Evolutionary conservation across 2,888 invertebrate species (phyloP), one percentile per base, ranked within the genome.

Genomic region (Gymnoscelis rufifasciata): DNA sequence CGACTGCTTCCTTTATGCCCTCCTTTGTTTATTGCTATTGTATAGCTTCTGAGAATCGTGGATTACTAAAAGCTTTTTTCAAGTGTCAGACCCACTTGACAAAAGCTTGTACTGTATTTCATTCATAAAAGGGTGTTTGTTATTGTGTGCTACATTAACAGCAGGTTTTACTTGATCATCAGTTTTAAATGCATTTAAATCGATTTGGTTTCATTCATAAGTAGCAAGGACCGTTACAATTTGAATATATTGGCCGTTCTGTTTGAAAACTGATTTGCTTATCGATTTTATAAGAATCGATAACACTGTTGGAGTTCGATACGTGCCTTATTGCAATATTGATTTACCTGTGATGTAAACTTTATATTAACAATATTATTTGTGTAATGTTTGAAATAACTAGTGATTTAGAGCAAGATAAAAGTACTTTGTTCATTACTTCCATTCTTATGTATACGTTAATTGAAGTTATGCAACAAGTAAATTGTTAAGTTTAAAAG

Each of bases 201-300:
- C 39, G 31, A 45, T 51, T 42, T 46, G 24, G 39, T 45, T 52
- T 40, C 15, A 24, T 55, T 45, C 30, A 31, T 51, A 55, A 55
- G 56, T 53, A 52, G 38, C 19, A 30, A 39, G 31, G 29, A 43
- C 58, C 60, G 62, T 61, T 62, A 53, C 33, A n/a, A 26, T 59
- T 56, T 52, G 44, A 53, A 56, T 57, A 53, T 33, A 43, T 52
- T 39, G 41, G 43, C 14, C 41, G 51, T 52, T 55, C 41, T 43
- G 28, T 35, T 36, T 41, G 56, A 57, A 58, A 49, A 57, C 58
- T 57, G 40, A 43, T 44, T 49, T 26, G 27, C 31, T 49, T 54
- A 54, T 56, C 54, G 31, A 13, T 40, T 38, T 35, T 51, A 38
- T 54, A 48, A 44, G 45, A 37, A 43, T 26, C 2, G 51, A 51